Percentiles rank a stretch among this genome's conserved stretches.
phyloP scores from a whole-genome alignment of 2,888 invertebrate species.

The Amiota communis region DNA sequence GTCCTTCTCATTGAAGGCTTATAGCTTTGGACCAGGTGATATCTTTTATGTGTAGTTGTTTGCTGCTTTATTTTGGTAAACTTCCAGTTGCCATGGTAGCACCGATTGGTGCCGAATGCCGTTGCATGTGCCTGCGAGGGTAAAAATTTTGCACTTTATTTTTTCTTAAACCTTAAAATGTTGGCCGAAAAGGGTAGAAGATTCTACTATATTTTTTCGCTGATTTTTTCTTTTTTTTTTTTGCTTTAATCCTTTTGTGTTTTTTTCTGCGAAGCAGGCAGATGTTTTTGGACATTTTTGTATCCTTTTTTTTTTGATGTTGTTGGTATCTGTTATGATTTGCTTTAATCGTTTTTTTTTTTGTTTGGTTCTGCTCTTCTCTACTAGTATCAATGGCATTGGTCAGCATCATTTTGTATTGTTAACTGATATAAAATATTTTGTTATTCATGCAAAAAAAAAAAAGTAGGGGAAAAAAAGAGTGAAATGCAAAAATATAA shows the following conservation, averaged over 20 bases:
- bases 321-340: conserved; percentile 9
- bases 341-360: conserved; percentile 16
- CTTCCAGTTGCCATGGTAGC: neutral
- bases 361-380: conserved; percentile 33
- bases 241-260: neutral
- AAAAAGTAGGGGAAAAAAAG: neutral
- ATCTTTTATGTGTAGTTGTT: neutral
- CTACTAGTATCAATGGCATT: conserved; percentile 10
- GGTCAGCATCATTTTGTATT: conserved; percentile 15
- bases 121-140: conserved; percentile 9
- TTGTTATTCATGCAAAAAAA: neutral
- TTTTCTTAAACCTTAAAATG: neutral
- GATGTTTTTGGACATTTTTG: neutral
- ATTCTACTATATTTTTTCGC: neutral
- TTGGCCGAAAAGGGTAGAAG: neutral
- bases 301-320: conserved; percentile 1
- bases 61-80: neutral
- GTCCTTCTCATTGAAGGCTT: neutral
- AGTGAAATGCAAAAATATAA: neutral
- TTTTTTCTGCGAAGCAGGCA: neutral
- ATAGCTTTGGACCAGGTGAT: conserved; percentile 19
- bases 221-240: neutral
- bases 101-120: neutral
- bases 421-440: conserved; percentile 16
- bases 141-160: conserved; percentile 16